Conservation (phyloP, 1,140 invertebrate species). For the Rhopalosiphum padi region DNA sequence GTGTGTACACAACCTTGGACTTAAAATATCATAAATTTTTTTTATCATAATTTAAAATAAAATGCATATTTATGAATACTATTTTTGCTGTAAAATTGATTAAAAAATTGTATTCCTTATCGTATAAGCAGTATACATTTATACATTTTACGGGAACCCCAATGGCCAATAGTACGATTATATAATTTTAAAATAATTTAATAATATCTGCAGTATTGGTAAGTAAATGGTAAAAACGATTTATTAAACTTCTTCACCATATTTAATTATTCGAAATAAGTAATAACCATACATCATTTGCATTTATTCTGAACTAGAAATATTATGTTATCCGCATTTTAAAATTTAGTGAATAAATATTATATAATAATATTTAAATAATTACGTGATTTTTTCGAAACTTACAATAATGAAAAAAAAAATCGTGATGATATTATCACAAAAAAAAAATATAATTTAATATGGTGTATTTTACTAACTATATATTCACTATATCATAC, state of each 20-base stretch:
- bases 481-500: not conserved
- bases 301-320: not conserved
- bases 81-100: not conserved
- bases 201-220: not conserved
- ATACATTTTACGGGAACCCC: not conserved
- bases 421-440: not conserved
- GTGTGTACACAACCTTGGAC: not conserved
- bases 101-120: conserved; percentile 11
- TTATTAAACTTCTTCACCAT: not conserved
- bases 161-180: not conserved
- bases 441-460: not conserved
- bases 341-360: not conserved
- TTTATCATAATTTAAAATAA: not conserved
- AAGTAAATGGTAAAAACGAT: not conserved
- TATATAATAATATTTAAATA: not conserved
- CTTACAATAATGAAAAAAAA: not conserved
- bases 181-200: not conserved
- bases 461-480: not conserved
- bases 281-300: not conserved
- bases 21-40: not conserved
- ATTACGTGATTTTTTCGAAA: not conserved
- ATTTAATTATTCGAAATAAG: not conserved
- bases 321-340: not conserved
- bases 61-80: not conserved
- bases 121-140: not conserved